These are phyloP conservation scores for Macrosteles quadrilineatus DNA, from an alignment of 1,140 invertebrate genomes.

Conservation along the genomic window DNA sequence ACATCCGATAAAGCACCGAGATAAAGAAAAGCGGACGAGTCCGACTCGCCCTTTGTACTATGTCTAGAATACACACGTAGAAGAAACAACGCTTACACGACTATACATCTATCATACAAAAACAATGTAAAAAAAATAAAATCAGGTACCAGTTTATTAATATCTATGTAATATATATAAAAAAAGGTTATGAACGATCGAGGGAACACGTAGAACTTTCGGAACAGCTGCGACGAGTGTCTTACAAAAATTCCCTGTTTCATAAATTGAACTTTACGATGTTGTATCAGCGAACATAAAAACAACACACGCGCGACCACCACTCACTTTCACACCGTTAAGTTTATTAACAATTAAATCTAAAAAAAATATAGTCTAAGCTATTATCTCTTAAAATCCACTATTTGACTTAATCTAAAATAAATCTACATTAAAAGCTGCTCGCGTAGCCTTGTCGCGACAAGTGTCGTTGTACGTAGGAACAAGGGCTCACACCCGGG, in stretches of 20 bases:
- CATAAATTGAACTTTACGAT: conserved; percentile 8
- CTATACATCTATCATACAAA: conserved; percentile 29
- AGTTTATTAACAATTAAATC: conserved; percentile 16
- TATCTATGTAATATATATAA: conserved; percentile 31
- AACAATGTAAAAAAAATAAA: conserved; percentile 28
- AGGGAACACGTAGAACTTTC: conserved; percentile 6
- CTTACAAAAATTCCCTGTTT: conserved; percentile 32
- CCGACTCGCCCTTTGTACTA: conserved; percentile 18
- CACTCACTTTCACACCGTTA: conserved; percentile 15
- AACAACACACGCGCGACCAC: conserved; percentile 9
- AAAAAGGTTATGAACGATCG: conserved; percentile 21
- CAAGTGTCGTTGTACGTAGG: conserved; percentile 6
- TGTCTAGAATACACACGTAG: conserved; percentile 1
- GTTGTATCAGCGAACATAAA: conserved; percentile 1
- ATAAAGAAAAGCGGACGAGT: background rate
- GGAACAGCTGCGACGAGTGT: conserved; percentile 6
- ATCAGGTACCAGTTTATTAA: conserved; percentile 31
- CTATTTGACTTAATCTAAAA: conserved; percentile 26
- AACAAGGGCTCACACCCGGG: background rate
- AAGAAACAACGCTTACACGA: conserved; percentile 16
- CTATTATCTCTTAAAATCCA: conserved; percentile 27
- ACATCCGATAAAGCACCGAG: conserved; percentile 19
- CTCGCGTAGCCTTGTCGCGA: background rate
- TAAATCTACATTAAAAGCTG: conserved; percentile 26
- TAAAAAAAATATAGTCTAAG: conserved; percentile 29